Percentiles rank a stretch among this genome's conserved stretches.
Conservation (phyloP, 2,888 invertebrate species). For the Cosmorhoe ocellata region DNA sequence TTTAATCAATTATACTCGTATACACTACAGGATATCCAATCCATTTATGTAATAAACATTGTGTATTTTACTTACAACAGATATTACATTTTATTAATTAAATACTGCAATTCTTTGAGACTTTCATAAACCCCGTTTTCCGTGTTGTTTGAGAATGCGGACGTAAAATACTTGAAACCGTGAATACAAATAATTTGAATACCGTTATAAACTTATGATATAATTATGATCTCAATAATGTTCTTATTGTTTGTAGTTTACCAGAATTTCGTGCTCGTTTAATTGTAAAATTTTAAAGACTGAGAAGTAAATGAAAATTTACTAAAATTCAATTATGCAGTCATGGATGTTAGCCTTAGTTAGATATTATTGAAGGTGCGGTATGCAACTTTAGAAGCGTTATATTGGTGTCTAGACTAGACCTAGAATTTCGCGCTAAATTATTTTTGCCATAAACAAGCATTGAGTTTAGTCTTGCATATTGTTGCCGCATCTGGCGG, state of each 20-base stretch:
- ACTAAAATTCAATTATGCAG: slow-evolving; percentile 76
- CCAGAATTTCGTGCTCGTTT: slow-evolving; percentile 52
- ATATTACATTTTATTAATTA: no score
- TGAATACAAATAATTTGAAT: not conserved
- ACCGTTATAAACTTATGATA: no score
- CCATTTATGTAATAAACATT: no score
- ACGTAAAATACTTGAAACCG: no score
- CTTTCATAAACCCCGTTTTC: no score
- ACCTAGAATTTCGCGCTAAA: slow-evolving; percentile 28
- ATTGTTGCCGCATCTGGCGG: no score
- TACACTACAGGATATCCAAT: no score
- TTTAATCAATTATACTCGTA: no score
- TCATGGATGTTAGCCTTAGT: slow-evolving; percentile 59
- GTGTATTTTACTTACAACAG: no score
- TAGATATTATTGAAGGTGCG: slow-evolving; percentile 44
- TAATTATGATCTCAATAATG: not conserved
- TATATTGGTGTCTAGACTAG: slow-evolving; percentile 57
- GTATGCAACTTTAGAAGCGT: slow-evolving; percentile 42
- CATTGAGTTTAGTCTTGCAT: no score
- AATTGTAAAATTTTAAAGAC: slow-evolving; percentile 77
- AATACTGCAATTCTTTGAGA: no score
- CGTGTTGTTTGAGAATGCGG: no score
- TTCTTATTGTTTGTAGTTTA: slow-evolving; percentile 47
- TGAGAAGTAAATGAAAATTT: slow-evolving; percentile 71
- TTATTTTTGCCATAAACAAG: not conserved